Base-by-base conservation (phyloP, 2,113 vertebrate genomes). In the Pipa parva region DNA sequence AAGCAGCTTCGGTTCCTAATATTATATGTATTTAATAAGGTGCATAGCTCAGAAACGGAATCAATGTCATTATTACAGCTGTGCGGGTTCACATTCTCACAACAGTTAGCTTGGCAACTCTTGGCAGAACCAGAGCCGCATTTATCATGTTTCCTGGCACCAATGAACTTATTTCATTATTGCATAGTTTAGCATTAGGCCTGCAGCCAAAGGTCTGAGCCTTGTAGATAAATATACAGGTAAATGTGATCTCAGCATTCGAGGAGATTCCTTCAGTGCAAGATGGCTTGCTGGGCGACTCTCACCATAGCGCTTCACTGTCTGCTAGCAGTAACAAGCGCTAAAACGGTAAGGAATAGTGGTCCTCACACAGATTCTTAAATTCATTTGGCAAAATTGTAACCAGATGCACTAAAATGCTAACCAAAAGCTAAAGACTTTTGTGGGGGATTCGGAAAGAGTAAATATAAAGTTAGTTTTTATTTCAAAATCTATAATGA, bases 251-350 rank as follows among this genome's bases (percentile, higher is more conserved):
- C 2, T 17, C 50, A 13, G 24, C 26, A 7, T 42, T 45, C 11
- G 25, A 7, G 31, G 48, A 59, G 17, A 36, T 12, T n/a, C n/a
- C 13, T 25, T 17, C 24, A 37, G 8, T n/a, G 20, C 13, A 13
- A 0, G 11, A 65, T 93, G 92, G 76, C 49, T 22, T 79, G 7
- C 71, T 77, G 88, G 77, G 75, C 71, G 59, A 56, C 86, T 71
- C 33, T 88, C 11, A 39, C 88, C 13, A 28, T 80, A n/a, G 72
- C 88, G 4, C 22, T 84, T 62, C 86, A 78, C 17, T 81, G 74
- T 74, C 63, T 91, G 71, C 66, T 91, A 7, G 81, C 83, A 5
- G 74, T 55, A 13, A 85, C 78, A 1, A 68, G 77, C 12, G 88
- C 87, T 0, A 33, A 81, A 0, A 81, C 82, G 0, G 89, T 91